Conservation (phyloP, 2,888 invertebrate species). For the Synanthedon myopaeformis region DNA sequence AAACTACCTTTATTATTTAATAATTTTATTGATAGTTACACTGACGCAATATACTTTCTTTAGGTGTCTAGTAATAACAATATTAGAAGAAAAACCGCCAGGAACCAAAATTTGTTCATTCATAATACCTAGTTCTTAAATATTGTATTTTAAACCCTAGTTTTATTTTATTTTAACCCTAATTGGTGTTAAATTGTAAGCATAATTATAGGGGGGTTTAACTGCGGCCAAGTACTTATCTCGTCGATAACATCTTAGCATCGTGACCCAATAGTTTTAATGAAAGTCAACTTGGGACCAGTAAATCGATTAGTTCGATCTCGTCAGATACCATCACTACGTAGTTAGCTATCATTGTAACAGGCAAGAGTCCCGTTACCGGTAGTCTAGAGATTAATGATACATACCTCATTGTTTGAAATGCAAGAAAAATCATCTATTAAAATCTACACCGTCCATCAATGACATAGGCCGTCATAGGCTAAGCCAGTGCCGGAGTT, state of each 20-base stretch:
- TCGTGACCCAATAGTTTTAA: slow-evolving; percentile 55
- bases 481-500: slow-evolving; percentile 9
- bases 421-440: slow-evolving; percentile 51
- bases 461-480: slow-evolving; percentile 16
- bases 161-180: no score
- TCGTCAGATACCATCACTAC: slow-evolving; percentile 44
- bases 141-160: no score
- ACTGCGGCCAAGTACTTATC: slow-evolving; percentile 30
- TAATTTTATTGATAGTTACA: no score
- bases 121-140: no score
- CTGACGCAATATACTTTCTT: no score
- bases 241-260: slow-evolving; percentile 19
- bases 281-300: slow-evolving; percentile 41
- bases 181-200: slow-evolving; percentile 1
- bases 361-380: slow-evolving; percentile 29
- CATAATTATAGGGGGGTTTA: slow-evolving; percentile 21
- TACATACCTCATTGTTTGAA: slow-evolving; percentile 48
- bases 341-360: slow-evolving; percentile 54
- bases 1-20: no score
- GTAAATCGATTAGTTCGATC: slow-evolving; percentile 57
- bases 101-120: no score
- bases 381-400: slow-evolving; percentile 61
- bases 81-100: no score
- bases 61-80: no score
- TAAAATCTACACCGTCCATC: slow-evolving; percentile 29